phyloP scores from a whole-genome alignment of 2,113 vertebrate species.

The Dicaeum eximium region DNA sequence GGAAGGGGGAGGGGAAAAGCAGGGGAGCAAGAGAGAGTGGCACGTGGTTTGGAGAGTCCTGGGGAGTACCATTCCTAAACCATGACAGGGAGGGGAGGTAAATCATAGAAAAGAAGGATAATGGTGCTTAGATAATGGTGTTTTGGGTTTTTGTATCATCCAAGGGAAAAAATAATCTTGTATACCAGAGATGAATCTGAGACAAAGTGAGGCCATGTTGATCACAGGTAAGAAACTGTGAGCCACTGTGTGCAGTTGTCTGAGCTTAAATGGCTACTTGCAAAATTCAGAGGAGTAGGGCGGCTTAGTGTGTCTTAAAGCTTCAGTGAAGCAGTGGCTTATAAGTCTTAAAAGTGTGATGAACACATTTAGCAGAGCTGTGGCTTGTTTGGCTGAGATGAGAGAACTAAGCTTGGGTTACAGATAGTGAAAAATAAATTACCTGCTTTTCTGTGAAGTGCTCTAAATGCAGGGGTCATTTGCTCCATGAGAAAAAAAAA shows the following conservation, averaged over 20 bases:
- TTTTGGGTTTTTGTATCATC: conserved; percentile 64
- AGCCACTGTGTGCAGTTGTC: conserved; percentile 64
- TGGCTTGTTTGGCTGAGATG: conserved; percentile 77
- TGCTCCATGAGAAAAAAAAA: conserved; percentile 74
- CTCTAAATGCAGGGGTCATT: conserved; percentile 74
- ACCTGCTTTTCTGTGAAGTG: conserved; percentile 67
- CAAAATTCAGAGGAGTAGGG: conserved; percentile 82
- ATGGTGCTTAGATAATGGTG: not conserved
- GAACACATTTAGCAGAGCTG: conserved; percentile 77
- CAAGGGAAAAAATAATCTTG: conserved; percentile 56
- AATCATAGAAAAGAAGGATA: conserved; percentile 15
- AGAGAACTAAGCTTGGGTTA: conserved; percentile 71
- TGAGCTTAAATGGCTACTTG: conserved; percentile 92
- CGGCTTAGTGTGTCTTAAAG: conserved; percentile 81
- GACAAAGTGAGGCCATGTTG: conserved; percentile 86
- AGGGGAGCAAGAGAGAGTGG: not conserved
- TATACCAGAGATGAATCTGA: conserved; percentile 72
- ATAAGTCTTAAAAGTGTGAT: conserved; percentile 80
- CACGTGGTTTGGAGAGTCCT: not conserved
- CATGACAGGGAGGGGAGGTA: not conserved
- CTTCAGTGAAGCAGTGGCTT: conserved; percentile 73
- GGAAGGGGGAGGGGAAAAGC: not conserved
- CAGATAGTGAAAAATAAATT: conserved; percentile 68
- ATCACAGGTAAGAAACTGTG: conserved; percentile 72
- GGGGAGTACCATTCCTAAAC: not conserved